These are phyloP conservation scores for Oscheius onirici DNA, from an alignment of 2,888 invertebrate genomes.

Conservation along the genomic window DNA sequence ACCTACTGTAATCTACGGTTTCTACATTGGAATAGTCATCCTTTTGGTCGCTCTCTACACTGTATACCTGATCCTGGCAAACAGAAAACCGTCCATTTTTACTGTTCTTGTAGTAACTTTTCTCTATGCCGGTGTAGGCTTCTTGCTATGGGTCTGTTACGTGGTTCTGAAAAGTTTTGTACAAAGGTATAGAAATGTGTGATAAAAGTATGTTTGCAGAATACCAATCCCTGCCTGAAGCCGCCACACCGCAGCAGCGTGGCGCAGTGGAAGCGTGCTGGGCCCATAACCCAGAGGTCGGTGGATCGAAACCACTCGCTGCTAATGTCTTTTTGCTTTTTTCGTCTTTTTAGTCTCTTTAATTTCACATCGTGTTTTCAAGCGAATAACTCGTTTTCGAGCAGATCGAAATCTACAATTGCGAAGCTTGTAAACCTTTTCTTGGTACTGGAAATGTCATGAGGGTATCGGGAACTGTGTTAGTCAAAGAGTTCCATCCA, in stretches of 20 bases:
- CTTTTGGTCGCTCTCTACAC: not conserved
- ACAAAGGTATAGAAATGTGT: no score
- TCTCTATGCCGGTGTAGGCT: not conserved
- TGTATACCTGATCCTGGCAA: not conserved
- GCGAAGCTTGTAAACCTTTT: no score
- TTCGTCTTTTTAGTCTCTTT: no score
- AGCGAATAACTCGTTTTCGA: no score
- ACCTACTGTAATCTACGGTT: not conserved
- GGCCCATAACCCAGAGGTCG: constrained; percentile 90
- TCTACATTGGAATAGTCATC: not conserved
- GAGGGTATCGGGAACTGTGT: no score
- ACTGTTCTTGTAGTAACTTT: constrained; percentile 2
- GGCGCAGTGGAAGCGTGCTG: constrained; percentile 85
- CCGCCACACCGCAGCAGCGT: constrained; percentile 77
- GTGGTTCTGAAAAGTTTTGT: not conserved
- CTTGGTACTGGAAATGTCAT: no score
- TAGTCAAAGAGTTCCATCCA: no score
- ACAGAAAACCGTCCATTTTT: not conserved
- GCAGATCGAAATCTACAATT: no score
- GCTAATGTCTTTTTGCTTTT: constrained; percentile 31
- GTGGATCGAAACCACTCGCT: constrained; percentile 75
- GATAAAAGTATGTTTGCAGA: no score
- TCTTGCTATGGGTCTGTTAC: constrained; percentile 11
- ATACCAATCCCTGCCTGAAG: no score
- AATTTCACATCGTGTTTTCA: no score